Base-by-base conservation (phyloP, 1,140 invertebrate species). In the Cardiocondyla obscurior region DNA sequence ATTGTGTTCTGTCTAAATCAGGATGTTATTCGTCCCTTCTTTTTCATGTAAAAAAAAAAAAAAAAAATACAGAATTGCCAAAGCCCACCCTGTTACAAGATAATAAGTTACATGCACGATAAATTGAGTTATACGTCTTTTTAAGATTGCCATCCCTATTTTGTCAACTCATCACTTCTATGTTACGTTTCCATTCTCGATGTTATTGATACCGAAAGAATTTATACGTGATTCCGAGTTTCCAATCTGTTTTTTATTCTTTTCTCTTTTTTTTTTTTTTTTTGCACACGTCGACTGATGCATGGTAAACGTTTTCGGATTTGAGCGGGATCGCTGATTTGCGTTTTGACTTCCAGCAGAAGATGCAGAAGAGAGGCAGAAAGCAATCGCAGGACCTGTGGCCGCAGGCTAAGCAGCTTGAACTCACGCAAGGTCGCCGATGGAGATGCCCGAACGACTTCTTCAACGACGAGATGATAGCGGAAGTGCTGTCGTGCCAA, bases 361-460 rank as follows among this genome's bases (percentile, higher is more conserved):
- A 82, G 70, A 25, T 86, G 19, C 82, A 83, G 51, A 44, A 83
- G 33, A 90, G 90, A 85, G 92, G 91, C 62, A 92, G 88, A 88
- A 93, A 91, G 86, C 90, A 77, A n/a, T 92, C 90, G 39, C 88
- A 92, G 65, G 92, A 93, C 51, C 90, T 94, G 14, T 94, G 94
- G 94, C 94, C 94, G 53, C 94, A 94, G 90, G 93, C 93, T 93
- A 94, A 90, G 39, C 93, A 94, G 81, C 88, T 94, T 62, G 94
- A 94, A 72, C 90, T 94, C 22, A 94, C 94, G 83, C 93, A 93
- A 51, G 97, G 96, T 12, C 94, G 96, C 53, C 95, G 95, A 90
- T 97, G 97, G 97, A 95, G 95, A 85, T 95, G 95, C 85, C 96
- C 96, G 3, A 96, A 96, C 91, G 97, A 97, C 92, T 97, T 96